A percentile compares a stretch with the other conserved stretches of the same genome.
Conservation (phyloP, 2,797 vertebrate species). For the Mormyrops attenuatus region DNA sequence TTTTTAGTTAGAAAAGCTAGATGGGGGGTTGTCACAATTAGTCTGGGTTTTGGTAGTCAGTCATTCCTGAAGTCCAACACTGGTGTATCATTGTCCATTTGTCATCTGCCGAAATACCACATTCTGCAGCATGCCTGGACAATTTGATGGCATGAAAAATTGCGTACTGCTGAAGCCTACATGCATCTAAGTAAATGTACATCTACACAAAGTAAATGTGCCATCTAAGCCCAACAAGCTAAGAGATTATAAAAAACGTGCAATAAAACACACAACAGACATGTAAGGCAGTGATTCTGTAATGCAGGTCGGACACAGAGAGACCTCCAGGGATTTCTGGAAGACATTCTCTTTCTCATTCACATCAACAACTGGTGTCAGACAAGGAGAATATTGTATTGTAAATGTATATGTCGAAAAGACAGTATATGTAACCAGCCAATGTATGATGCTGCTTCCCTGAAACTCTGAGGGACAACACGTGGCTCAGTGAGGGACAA, state of each 20-base stretch:
- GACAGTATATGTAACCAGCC: background rate
- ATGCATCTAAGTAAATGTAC: background rate
- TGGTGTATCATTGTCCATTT: background rate
- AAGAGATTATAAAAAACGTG: background rate
- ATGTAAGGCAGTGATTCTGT: background rate
- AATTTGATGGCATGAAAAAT: background rate
- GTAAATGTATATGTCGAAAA: background rate
- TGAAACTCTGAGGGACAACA: background rate
- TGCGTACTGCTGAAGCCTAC: background rate
- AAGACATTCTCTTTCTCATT: background rate
- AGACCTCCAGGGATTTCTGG: background rate
- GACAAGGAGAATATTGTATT: background rate
- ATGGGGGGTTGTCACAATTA: background rate
- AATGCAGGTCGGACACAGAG: background rate
- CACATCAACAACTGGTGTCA: background rate
- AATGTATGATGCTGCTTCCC: background rate
- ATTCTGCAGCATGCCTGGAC: background rate
- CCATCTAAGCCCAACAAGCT: background rate
- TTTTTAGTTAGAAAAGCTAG: background rate
- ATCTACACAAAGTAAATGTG: background rate
- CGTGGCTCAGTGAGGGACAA: background rate
- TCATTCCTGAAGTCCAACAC: background rate
- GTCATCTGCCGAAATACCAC: background rate
- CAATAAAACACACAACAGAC: background rate
- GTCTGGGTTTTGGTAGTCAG: background rate